phyloP scores from a whole-genome alignment of 2,113 vertebrate species.

The Vidua chalybeata region DNA sequence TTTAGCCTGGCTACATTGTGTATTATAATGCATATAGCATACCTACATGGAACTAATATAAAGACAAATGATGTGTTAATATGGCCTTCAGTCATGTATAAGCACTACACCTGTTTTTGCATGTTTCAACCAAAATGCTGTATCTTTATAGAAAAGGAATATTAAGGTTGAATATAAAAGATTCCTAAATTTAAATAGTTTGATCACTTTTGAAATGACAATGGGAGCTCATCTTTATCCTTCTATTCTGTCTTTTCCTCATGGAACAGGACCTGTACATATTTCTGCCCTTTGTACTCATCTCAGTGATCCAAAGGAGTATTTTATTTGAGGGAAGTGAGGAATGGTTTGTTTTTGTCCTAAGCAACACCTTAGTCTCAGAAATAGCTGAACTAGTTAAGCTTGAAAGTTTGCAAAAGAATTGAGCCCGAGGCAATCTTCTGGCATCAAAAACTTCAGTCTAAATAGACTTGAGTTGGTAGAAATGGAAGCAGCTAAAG shows the following conservation, averaged over 20 bases:
- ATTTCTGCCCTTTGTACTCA: background rate
- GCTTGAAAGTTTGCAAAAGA: background rate
- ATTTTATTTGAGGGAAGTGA: background rate
- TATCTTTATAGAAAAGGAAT: background rate
- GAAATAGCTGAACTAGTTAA: background rate
- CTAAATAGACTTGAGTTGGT: background rate
- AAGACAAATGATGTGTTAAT: background rate
- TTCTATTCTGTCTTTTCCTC: background rate
- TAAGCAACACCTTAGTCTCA: background rate
- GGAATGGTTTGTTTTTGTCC: background rate
- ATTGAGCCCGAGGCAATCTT: background rate
- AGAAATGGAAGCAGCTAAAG: background rate
- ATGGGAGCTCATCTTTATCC: background rate
- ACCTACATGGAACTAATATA: background rate
- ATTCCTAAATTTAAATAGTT: background rate
- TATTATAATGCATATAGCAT: background rate
- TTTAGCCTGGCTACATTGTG: background rate
- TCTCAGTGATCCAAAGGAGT: background rate
- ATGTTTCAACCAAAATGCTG: background rate
- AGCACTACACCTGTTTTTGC: background rate
- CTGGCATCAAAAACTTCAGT: background rate
- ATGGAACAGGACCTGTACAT: rapidly evolving
- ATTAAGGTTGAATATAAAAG: background rate
- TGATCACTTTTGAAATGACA: background rate
- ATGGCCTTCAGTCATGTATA: background rate